phyloP scores from a whole-genome alignment of 92 coral and sea anemone genomes.

The Umimayanthus chanpuru region DNA sequence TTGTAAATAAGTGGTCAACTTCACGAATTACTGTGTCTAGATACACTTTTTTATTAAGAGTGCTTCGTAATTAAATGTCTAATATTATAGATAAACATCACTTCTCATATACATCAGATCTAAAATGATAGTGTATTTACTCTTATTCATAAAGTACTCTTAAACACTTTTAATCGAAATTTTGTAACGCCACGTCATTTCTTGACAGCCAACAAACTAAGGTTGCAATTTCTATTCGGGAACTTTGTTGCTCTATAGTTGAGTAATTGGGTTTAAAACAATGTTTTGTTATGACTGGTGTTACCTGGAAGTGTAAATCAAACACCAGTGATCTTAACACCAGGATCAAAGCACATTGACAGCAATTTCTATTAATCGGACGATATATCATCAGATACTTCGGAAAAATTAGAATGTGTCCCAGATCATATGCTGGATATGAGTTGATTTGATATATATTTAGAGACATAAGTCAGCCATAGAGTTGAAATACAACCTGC shows the following conservation, averaged over 20 bases:
- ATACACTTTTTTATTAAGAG: too few relatives aligned
- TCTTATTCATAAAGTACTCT: too few relatives aligned
- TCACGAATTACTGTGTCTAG: too few relatives aligned
- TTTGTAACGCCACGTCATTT: too few relatives aligned
- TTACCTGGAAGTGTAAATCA: neutral
- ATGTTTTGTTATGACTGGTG: neutral
- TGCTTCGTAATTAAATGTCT: too few relatives aligned
- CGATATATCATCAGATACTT: neutral
- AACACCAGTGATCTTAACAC: conserved; percentile 9
- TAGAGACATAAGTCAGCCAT: neutral
- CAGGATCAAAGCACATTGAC: neutral
- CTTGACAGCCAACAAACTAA: neutral
- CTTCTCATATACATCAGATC: too few relatives aligned
- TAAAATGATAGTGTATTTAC: neutral
- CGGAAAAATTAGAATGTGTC: neutral
- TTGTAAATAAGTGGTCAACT: too few relatives aligned
- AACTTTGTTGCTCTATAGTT: too few relatives aligned
- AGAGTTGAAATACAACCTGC: neutral
- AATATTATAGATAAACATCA: too few relatives aligned
- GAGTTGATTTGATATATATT: neutral
- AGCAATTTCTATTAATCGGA: neutral
- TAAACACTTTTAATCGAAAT: neutral
- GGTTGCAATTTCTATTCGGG: neutral
- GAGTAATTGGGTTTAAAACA: neutral
- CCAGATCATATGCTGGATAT: neutral